Conservation (phyloP, 2,113 vertebrate genomes). For the Thinocorus orbignyianus region DNA sequence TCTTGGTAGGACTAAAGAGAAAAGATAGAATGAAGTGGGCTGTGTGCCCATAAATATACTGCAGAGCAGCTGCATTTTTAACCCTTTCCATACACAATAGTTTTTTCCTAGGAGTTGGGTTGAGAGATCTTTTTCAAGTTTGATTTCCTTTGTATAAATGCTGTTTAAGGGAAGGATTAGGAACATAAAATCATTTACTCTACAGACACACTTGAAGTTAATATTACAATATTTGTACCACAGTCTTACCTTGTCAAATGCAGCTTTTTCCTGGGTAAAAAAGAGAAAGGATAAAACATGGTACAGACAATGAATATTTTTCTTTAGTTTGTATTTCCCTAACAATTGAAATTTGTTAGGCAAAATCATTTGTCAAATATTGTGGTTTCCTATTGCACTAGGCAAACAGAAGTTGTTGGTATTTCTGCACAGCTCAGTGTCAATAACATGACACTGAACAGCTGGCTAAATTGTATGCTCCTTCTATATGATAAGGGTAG, state of each 20-base stretch:
- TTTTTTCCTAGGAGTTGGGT: not conserved
- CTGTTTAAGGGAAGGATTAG: not conserved
- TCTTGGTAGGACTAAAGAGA: not conserved
- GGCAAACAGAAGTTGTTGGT: not conserved
- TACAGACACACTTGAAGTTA: not conserved
- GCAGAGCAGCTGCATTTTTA: slow-evolving; percentile 72
- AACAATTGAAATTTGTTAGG: not conserved
- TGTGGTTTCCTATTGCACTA: not conserved
- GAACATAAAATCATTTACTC: not conserved
- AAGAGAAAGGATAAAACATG: not conserved
- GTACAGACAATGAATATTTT: not conserved
- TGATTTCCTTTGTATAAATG: not conserved
- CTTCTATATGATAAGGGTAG: not conserved
- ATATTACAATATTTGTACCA: not conserved
- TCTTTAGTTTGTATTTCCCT: not conserved
- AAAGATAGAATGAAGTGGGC: not conserved
- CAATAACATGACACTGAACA: not conserved
- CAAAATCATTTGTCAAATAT: not conserved
- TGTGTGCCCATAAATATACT: slow-evolving; percentile 4
- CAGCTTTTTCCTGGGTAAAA: not conserved
- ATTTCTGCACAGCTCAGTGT: not conserved
- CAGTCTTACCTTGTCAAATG: not conserved
- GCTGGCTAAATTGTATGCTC: not conserved
- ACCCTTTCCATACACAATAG: slow-evolving; percentile 12
- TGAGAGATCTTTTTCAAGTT: not conserved